Base-by-base conservation (phyloP, 2,113 vertebrate genomes). In the Lepidothrix coronata region DNA sequence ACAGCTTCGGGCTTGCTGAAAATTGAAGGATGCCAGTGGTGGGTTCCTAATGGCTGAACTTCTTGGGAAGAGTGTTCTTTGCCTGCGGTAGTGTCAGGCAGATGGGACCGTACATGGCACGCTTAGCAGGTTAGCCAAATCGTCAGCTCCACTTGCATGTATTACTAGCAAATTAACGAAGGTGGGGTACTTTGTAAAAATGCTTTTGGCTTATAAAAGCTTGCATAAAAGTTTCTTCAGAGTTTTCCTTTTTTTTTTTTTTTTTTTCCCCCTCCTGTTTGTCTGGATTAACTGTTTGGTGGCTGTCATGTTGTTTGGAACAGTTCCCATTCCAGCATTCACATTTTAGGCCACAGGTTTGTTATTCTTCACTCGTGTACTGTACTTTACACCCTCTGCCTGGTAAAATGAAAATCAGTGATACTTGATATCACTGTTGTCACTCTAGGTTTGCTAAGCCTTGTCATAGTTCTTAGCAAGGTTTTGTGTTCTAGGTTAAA, bases 121-220 rank as follows among this genome's bases (percentile, higher is more conserved):
- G 21, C 93, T 77, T 88, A 57, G 79, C 85, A 68, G 93, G 92
- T 96, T 67, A 49, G 86, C 95, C 91, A 81, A 89, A 89, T 91
- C 27, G 13, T 57, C 95, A 23, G 13, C 88, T 93, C 81, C 82
- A 61, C 67, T 91, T 43, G 89, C 22, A 7, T 95, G 95, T 88
- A 21, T 95, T 96, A 77, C 83, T 96, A 96, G 95, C 68, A 89
- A 95, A 93, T 97, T 94, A 95, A 86, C 91, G 68, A 96, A 95
- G 91, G 93, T 90, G 95, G 86, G 85, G 75, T 91, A 28, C 91
- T 96, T 91, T 5, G 66, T 91, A 88, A 96, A 96, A 94, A 84
- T 48, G 43, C 79, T 95, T 93, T 59, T 92, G 76, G 71, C 41
- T 91, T 80, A 61, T 44, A 76, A 83, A 90, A 95, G 75, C 75